Evolutionary conservation across 2,113 vertebrate species (phyloP).

Genomic region (Hyperoodon ampullatus): DNA sequence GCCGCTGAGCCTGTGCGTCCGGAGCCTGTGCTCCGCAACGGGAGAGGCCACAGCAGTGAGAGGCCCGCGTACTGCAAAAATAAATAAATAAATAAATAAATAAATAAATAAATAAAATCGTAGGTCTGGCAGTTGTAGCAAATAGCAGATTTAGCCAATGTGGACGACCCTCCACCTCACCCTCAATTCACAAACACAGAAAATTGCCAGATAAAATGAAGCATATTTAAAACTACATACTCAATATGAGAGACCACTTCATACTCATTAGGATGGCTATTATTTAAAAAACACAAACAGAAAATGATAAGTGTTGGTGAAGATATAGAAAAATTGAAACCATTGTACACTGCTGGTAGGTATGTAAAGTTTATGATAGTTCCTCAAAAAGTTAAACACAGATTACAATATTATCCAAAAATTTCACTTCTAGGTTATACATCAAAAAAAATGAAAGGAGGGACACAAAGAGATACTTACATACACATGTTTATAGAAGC

Average conservation of each 20-base stretch:
- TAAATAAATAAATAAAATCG: no score
- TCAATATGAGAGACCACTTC: conserved; percentile 5
- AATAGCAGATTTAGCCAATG: not conserved
- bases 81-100: no score
- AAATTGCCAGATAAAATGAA: conserved; percentile 32
- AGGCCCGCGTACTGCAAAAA: no score
- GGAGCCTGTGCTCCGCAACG: no score
- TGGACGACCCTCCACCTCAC: not conserved
- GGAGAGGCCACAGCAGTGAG: no score
- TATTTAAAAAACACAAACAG: not conserved
- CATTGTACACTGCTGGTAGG: not conserved
- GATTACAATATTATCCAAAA: not conserved
- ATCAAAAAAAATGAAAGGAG: not conserved
- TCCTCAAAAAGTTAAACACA: conserved; percentile 21
- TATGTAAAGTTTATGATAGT: not conserved
- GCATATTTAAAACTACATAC: not conserved
- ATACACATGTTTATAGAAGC: not conserved
- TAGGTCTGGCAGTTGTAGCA: conserved; percentile 29
- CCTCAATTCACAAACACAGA: conserved; percentile 45
- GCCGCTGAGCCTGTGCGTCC: no score
- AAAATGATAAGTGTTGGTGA: not conserved
- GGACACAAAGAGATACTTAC: not conserved
- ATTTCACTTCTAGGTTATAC: not conserved
- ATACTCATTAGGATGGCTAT: not conserved
- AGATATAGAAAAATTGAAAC: not conserved